Conservation (phyloP, 2,113 vertebrate species). For the Cyphomyrus discorhynchus region DNA sequence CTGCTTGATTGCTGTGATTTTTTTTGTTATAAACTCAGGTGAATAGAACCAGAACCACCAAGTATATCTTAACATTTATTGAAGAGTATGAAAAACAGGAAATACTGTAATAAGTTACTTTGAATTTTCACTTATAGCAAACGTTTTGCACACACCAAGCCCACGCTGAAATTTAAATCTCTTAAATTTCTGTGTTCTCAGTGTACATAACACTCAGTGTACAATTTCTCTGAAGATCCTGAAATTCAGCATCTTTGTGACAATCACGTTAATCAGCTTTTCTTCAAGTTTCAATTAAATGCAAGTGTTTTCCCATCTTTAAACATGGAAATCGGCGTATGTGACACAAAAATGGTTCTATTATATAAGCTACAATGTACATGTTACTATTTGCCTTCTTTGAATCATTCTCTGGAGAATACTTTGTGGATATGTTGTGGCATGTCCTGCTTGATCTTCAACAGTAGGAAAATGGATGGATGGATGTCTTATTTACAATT, state of each 20-base stretch:
- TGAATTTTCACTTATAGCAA: background rate
- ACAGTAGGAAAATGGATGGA: background rate
- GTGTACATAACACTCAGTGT: background rate
- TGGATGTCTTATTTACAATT: background rate
- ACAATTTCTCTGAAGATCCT: too few species aligned
- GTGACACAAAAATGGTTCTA: background rate
- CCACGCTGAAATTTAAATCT: background rate
- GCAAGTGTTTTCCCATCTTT: background rate
- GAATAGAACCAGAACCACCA: background rate
- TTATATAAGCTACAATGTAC: background rate
- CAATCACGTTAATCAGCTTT: background rate
- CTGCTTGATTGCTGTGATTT: background rate
- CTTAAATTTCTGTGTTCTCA: background rate
- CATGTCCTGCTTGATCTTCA: background rate
- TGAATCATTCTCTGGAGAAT: background rate
- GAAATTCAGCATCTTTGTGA: background rate
- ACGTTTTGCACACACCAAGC: background rate
- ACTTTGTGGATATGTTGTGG: background rate
- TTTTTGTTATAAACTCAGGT: background rate
- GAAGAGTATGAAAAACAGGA: background rate
- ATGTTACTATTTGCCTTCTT: background rate
- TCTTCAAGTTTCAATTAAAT: background rate
- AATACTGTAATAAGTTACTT: constrained; percentile 10
- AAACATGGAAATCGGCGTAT: background rate
- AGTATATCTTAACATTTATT: background rate